Evolutionary conservation across 2,888 invertebrate species (phyloP).

Genomic region (Noctua pronuba): DNA sequence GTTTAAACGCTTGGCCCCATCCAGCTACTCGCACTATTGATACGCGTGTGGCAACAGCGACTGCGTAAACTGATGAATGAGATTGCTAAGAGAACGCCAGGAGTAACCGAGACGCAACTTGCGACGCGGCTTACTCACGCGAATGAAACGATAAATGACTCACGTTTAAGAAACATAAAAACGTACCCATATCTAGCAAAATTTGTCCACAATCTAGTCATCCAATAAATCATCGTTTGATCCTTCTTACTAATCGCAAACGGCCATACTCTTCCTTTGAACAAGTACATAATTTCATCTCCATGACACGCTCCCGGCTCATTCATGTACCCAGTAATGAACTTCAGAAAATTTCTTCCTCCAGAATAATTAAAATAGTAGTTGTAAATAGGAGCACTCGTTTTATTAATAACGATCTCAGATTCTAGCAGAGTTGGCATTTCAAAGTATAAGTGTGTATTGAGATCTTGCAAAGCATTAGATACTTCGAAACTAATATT

Average conservation of each 20-base stretch:
- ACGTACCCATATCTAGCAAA: slow-evolving; percentile 81
- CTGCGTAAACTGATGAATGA: neutral
- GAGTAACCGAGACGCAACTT: neutral
- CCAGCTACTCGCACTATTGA: neutral
- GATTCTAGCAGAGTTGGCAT: slow-evolving; percentile 75
- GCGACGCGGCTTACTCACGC: neutral
- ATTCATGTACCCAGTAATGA: slow-evolving; percentile 62
- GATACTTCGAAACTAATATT: slow-evolving; percentile 77
- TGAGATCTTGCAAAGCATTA: slow-evolving; percentile 75
- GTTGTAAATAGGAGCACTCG: slow-evolving; percentile 74
- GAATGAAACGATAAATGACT: neutral
- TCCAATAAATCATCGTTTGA: slow-evolving; percentile 71
- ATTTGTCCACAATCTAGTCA: slow-evolving; percentile 80
- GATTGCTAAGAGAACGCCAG: neutral
- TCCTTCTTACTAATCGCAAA: slow-evolving; percentile 71
- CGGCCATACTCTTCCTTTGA: slow-evolving; percentile 72
- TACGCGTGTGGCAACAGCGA: neutral
- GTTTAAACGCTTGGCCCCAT: neutral
- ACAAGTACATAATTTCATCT: slow-evolving; percentile 79
- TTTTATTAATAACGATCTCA: slow-evolving; percentile 66
- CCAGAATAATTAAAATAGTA: slow-evolving; percentile 79
- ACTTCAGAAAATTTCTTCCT: slow-evolving; percentile 76
- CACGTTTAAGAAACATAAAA: neutral
- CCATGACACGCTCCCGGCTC: slow-evolving; percentile 77
- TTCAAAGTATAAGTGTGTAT: slow-evolving; percentile 77